Evolutionary conservation across 2,113 vertebrate genomes (phyloP).

Genomic region (Oncorhynchus tshawytscha): DNA sequence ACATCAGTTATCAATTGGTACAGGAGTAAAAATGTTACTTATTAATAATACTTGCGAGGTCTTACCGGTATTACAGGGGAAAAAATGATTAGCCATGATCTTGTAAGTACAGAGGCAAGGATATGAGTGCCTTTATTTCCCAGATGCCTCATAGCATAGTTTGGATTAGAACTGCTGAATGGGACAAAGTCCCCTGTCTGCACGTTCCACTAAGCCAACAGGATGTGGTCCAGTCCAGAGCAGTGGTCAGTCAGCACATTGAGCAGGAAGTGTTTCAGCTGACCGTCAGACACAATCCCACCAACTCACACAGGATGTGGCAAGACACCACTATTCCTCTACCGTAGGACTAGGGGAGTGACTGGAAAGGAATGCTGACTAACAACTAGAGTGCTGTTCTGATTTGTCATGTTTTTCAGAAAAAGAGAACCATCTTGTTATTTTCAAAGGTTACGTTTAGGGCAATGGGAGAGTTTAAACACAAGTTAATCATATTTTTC

Average conservation of each 20-base stretch:
- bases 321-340: slow-evolving; percentile 17
- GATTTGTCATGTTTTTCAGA: not conserved
- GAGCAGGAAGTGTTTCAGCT: slow-evolving; percentile 36
- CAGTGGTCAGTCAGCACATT: slow-evolving; percentile 49
- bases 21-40: not conserved
- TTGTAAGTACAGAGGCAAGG: slow-evolving; percentile 2
- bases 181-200: slow-evolving; percentile 44
- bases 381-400: slow-evolving; percentile 3
- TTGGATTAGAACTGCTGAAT: slow-evolving; percentile 26
- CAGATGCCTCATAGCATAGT: slow-evolving; percentile 30
- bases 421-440: slow-evolving; percentile 2
- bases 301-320: slow-evolving; percentile 60
- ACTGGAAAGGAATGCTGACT: slow-evolving; percentile 40
- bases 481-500: slow-evolving; percentile 8
- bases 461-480: not conserved
- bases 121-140: slow-evolving; percentile 13
- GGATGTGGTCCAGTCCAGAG: slow-evolving; percentile 53
- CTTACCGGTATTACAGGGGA: too few relatives aligned
- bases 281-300: slow-evolving; percentile 20
- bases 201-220: slow-evolving; percentile 33
- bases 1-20: not conserved
- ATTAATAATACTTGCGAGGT: too few relatives aligned
- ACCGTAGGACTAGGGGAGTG: slow-evolving; percentile 20
- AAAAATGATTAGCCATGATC: not conserved
- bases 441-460: not conserved